A percentile compares a stretch with the other conserved stretches of the same genome.
Conservation (phyloP, 2,113 vertebrate species). For the Abramis brama region DNA sequence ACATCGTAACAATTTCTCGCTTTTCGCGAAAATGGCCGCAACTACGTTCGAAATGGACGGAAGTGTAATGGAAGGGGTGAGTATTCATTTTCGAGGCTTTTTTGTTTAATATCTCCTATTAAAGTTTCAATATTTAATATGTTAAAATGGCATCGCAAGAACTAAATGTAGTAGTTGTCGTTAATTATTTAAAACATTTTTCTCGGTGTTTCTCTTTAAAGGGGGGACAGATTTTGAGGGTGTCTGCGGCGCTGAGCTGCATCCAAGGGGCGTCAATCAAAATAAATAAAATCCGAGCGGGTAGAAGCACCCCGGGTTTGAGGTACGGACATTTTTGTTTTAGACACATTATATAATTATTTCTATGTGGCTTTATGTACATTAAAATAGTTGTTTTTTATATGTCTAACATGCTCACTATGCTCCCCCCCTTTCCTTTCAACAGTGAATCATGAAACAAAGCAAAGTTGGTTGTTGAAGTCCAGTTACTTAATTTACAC, state of each 20-base stretch:
- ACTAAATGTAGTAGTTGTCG: not conserved
- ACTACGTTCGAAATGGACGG: slow-evolving; percentile 85
- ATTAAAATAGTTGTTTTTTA: not conserved
- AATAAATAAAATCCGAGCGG: slow-evolving; percentile 90
- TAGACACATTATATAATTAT: not conserved
- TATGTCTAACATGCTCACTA: not conserved
- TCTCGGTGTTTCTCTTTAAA: slow-evolving; percentile 62
- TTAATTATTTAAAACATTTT: not conserved
- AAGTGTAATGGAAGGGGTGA: slow-evolving; percentile 94
- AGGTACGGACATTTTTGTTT: slow-evolving; percentile 73
- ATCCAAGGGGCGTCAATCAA: slow-evolving; percentile 82
- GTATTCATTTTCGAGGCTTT: slow-evolving; percentile 51
- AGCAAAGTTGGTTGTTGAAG: slow-evolving; percentile 53
- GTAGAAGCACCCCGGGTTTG: slow-evolving; percentile 90
- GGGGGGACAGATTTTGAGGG: slow-evolving; percentile 93
- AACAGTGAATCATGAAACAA: slow-evolving; percentile 55
- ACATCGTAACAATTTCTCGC: slow-evolving; percentile 14
- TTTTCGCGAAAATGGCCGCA: slow-evolving; percentile 70
- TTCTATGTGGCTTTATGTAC: not conserved
- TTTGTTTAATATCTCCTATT: not conserved
- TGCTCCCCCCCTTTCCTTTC: slow-evolving; percentile 16
- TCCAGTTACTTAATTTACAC: not conserved
- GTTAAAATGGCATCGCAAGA: not conserved
- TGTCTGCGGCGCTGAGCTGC: slow-evolving; percentile 89
- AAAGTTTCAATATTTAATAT: not conserved